These are phyloP conservation scores for Ferrisia virgata DNA, from an alignment of 2,888 invertebrate genomes.

Conservation along the genomic window DNA sequence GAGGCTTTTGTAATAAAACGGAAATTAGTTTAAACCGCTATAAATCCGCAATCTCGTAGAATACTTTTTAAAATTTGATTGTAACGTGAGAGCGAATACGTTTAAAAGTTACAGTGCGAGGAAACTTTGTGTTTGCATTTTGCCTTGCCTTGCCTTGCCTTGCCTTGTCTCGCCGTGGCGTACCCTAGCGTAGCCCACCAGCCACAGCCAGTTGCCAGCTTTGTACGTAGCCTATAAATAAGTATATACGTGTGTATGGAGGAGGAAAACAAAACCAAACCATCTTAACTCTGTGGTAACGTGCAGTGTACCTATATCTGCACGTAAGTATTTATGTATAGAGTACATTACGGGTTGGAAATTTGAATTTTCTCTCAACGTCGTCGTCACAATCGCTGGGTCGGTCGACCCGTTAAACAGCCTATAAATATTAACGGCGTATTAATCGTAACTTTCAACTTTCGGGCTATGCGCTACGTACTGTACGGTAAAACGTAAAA, in stretches of 20 bases:
- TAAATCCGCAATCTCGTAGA: not conserved
- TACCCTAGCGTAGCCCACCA: not conserved
- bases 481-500: too few species aligned
- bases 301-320: too few species aligned
- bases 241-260: too few species aligned
- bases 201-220: too few species aligned
- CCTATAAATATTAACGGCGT: conserved; percentile 23
- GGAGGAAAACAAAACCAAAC: too few species aligned
- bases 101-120: not conserved
- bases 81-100: conserved; percentile 16
- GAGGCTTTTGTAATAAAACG: conserved; percentile 9
- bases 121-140: not conserved
- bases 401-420: conserved; percentile 21
- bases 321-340: too few species aligned
- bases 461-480: not conserved
- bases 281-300: not conserved
- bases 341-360: not conserved
- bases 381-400: too few species aligned
- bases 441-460: not conserved
- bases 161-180: not conserved
- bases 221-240: too few species aligned
- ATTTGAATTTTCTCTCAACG: conserved; percentile 12
- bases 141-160: not conserved
- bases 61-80: conserved; percentile 21
- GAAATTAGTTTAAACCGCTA: conserved; percentile 26